These are phyloP conservation scores for Loriculus beryllinus DNA, from an alignment of 2,797 vertebrate genomes.

Conservation along the genomic window DNA sequence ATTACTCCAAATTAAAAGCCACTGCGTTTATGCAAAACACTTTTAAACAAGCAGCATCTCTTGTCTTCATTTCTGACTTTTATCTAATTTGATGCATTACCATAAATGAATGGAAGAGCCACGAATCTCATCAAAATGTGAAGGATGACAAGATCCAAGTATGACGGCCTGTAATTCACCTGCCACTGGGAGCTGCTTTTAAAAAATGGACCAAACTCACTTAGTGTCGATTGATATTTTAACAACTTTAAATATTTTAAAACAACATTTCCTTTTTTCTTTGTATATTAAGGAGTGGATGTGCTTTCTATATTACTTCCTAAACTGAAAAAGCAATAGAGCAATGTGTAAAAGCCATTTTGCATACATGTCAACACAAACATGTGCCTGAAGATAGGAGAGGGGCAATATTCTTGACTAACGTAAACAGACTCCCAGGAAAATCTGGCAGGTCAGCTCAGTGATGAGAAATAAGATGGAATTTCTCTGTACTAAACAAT, in stretches of 20 bases:
- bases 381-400: background rate
- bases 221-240: background rate
- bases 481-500: background rate
- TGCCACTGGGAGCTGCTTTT: background rate
- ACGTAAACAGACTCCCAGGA: background rate
- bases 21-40: constrained; percentile 14
- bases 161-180: background rate
- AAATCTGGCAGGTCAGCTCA: background rate
- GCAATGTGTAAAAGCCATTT: background rate
- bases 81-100: constrained; percentile 13
- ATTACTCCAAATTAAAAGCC: constrained; percentile 24
- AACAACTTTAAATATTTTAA: background rate
- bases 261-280: constrained; percentile 1
- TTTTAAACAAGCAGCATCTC: constrained; percentile 9
- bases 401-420: background rate
- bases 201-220: background rate
- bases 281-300: background rate
- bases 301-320: background rate
- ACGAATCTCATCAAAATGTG: background rate
- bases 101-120: constrained; percentile 16
- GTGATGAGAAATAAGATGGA: background rate
- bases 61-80: constrained; percentile 24
- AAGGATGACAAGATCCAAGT: background rate
- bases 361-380: background rate
- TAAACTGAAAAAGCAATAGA: background rate